Evolutionary conservation across 64 coral and sea anemone species (phyloP).

Genomic region (Catalaphyllia jardinei): DNA sequence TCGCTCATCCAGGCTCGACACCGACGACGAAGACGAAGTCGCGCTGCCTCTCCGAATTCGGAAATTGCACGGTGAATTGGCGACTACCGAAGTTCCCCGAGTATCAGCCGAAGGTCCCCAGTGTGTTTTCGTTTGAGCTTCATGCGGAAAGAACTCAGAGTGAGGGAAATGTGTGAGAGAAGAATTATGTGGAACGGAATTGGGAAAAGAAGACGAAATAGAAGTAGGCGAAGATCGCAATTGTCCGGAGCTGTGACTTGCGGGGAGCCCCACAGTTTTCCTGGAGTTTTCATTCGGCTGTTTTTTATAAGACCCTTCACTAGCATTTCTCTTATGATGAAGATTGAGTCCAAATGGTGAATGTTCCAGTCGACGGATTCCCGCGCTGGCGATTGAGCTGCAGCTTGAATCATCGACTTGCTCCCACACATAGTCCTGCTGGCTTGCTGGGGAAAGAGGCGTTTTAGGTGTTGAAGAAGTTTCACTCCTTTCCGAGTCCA

Average conservation of each 20-base stretch:
- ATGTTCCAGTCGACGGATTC: constrained; percentile 73
- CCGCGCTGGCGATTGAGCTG: constrained; percentile 41
- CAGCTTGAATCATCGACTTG: constrained; percentile 70
- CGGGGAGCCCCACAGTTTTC: constrained; percentile 26
- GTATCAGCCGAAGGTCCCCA: constrained; percentile 60
- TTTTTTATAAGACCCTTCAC: constrained; percentile 59
- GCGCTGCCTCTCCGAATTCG: constrained; percentile 66
- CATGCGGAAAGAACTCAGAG: constrained; percentile 90
- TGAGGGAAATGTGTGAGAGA: constrained; percentile 62
- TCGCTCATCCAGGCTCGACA: constrained; percentile 90
- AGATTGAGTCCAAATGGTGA: constrained; percentile 92
- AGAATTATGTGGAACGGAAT: constrained; percentile 30
- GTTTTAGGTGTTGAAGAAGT: constrained; percentile 48
- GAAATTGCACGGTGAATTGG: constrained; percentile 7
- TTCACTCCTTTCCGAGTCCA: constrained; percentile 46
- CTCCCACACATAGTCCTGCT: constrained; percentile 54
- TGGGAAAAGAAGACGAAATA: constrained; percentile 44
- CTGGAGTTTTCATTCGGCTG: constrained; percentile 30
- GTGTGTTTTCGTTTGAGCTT: constrained; percentile 80
- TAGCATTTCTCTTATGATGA: constrained; percentile 72
- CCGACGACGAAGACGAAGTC: constrained; percentile 89
- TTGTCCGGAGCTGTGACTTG: constrained; percentile 47
- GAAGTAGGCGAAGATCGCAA: constrained; percentile 37
- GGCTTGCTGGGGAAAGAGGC: constrained; percentile 50
- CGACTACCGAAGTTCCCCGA: constrained; percentile 1